Evolutionary conservation across 1,140 invertebrate species (phyloP).

Genomic region (Neocloeon triangulifer): DNA sequence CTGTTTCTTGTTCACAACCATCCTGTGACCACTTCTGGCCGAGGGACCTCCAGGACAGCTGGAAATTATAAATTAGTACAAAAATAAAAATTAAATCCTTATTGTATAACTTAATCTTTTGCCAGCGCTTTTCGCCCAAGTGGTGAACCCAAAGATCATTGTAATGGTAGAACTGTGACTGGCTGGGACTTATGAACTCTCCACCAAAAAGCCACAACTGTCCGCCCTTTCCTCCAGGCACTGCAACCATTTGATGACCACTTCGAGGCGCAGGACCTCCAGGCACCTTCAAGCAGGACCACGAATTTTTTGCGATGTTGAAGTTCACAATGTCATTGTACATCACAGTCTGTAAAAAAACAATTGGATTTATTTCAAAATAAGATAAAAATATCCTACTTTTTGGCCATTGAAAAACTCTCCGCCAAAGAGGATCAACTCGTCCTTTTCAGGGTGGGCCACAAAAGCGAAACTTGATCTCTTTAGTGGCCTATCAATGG

Average conservation of each 20-base stretch:
- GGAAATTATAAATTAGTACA: neutral
- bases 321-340: slow-evolving; percentile 73
- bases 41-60: slow-evolving; percentile 42
- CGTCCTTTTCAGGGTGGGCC: slow-evolving; percentile 67
- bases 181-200: slow-evolving; percentile 72
- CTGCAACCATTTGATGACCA: slow-evolving; percentile 59
- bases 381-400: slow-evolving; percentile 21
- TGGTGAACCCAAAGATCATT: slow-evolving; percentile 78
- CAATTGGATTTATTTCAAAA: too few relatives aligned
- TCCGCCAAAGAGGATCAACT: slow-evolving; percentile 76
- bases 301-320: slow-evolving; percentile 57
- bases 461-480: slow-evolving; percentile 61
- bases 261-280: slow-evolving; percentile 63
- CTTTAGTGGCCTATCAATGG: slow-evolving; percentile 39
- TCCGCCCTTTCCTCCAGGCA: slow-evolving; percentile 52
- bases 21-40: slow-evolving; percentile 72
- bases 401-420: slow-evolving; percentile 80
- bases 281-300: slow-evolving; percentile 56
- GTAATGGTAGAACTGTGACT: slow-evolving; percentile 86
- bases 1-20: slow-evolving; percentile 55
- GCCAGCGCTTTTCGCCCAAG: slow-evolving; percentile 59
- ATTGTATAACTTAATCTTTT: slow-evolving; percentile 42
- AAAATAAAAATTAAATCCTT: neutral
- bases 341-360: slow-evolving; percentile 40
- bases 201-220: slow-evolving; percentile 65